Evolutionary conservation across 2,113 vertebrate species (phyloP), one percentile per base, ranked within the genome.

Genomic region (Poicephalus gulielmi): DNA sequence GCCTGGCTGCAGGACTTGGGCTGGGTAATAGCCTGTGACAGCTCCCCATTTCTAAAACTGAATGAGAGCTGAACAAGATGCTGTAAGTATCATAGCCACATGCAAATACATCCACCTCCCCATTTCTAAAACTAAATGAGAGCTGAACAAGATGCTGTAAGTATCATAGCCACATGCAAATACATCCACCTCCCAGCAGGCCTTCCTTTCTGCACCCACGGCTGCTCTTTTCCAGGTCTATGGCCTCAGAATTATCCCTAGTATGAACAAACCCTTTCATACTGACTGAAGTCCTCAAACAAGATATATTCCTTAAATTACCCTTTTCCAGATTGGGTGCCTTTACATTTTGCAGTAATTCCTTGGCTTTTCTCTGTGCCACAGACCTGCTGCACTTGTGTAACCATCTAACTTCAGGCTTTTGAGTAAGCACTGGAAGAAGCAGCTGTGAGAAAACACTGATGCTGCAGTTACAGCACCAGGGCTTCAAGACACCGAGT

Each of bases 101-200:
- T 31, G 13, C 69, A 35, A 47, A 39, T 17, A 17, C 39, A 60
- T 13, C 0, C 0, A 3, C 28, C 11, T n/a, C 22, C 11, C 35
- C n/a, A n/a, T n/a, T n/a, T n/a, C n/a, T n/a, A n/a, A n/a, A n/a
- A n/a, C n/a, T n/a, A 35, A 39, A 41, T 23, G 46, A 49, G 43
- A 27, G 16, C n/a, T 24, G 73, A 47, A n/a, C 0, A 0, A n/a
- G 77, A 44, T 23, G 24, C 53, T 75, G 27, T 31, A 74, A 30
- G 39, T 3, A 8, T 7, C 22, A 10, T 11, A 79, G n/a, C 24
- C 67, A 33, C 0, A 0, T 31, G 13, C 69, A 35, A 47, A 39
- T 17, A 17, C 39, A 60, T 13, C 0, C 0, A 3, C 28, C 11
- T n/a, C 22, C 11, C 35, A 2, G 0, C 15, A 64, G 64, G n/a